Conservation (phyloP, 2,797 vertebrate species). For the Leptatherina wallacei region DNA sequence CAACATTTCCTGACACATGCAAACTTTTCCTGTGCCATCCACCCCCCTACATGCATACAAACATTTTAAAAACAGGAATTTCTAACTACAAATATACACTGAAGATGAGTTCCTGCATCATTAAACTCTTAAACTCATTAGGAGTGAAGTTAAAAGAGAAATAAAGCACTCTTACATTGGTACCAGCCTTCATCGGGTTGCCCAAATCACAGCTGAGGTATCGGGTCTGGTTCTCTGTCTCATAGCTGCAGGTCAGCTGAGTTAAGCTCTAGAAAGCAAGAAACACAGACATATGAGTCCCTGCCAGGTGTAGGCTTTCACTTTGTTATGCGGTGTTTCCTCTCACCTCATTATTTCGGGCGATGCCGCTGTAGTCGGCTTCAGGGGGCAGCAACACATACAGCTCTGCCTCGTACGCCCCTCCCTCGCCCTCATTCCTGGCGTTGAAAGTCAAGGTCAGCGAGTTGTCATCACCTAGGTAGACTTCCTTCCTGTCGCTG, state of each 20-base stretch:
- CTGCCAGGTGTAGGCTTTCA: conserved; percentile 7
- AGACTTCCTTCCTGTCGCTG: conserved; percentile 88
- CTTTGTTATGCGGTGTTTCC: neutral
- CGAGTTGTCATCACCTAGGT: conserved; percentile 90
- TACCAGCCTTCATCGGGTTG: conserved; percentile 93
- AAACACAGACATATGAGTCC: neutral
- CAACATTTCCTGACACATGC: conserved; percentile 55
- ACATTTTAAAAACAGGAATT: conserved; percentile 26
- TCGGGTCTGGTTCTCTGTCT: conserved; percentile 87
- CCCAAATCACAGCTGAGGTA: conserved; percentile 92
- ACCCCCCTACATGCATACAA: neutral
- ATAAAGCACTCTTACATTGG: conserved; percentile 81
- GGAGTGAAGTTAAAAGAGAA: neutral
- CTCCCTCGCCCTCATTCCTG: conserved; percentile 90
- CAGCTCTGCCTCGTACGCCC: conserved; percentile 93
- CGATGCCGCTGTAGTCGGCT: conserved; percentile 91
- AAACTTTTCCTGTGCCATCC: conserved; percentile 53
- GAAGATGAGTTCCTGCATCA: neutral
- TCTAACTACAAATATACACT: neutral
- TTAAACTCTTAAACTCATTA: neutral
- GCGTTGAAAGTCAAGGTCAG: conserved; percentile 90
- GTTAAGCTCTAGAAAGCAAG: conserved; percentile 84
- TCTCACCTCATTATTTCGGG: conserved; percentile 90
- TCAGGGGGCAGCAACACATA: conserved; percentile 89
- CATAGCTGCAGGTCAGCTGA: conserved; percentile 90